Evolutionary conservation across 2,888 invertebrate genomes (phyloP).

Genomic region (Sinopyrophorus schimmeli): DNA sequence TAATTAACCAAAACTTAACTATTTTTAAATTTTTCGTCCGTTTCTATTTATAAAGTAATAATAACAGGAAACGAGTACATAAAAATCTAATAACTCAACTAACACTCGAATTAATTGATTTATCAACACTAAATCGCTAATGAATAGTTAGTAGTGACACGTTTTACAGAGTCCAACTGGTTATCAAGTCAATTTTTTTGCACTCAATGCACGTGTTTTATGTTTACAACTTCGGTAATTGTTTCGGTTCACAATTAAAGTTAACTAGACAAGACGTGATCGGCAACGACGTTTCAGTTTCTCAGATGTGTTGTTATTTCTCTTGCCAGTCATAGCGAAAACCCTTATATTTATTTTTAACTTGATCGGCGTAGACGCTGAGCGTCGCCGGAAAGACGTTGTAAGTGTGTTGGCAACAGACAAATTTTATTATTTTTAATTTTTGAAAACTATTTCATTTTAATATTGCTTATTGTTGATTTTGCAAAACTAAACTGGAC

Average conservation of each 20-base stretch:
- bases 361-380: conserved; percentile 44
- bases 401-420: conserved; percentile 36
- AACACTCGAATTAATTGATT: no score
- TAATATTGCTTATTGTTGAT: no score
- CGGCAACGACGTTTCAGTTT: conserved; percentile 25
- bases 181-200: conserved; percentile 18
- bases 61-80: no score
- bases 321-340: conserved; percentile 43
- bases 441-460: no score
- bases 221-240: conserved; percentile 29
- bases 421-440: conserved; percentile 18
- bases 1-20: no score
- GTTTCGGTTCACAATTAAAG: conserved; percentile 26
- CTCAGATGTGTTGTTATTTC: conserved; percentile 36
- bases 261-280: conserved; percentile 29
- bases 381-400: conserved; percentile 42
- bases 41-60: no score
- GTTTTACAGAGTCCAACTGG: no score
- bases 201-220: conserved; percentile 21
- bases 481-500: no score
- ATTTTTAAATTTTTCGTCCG: no score
- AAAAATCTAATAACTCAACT: no score
- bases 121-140: no score
- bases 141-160: no score
- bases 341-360: conserved; percentile 48